Base-by-base conservation (phyloP, 92 coral and sea anemone species). In the Diadumene lineata region DNA sequence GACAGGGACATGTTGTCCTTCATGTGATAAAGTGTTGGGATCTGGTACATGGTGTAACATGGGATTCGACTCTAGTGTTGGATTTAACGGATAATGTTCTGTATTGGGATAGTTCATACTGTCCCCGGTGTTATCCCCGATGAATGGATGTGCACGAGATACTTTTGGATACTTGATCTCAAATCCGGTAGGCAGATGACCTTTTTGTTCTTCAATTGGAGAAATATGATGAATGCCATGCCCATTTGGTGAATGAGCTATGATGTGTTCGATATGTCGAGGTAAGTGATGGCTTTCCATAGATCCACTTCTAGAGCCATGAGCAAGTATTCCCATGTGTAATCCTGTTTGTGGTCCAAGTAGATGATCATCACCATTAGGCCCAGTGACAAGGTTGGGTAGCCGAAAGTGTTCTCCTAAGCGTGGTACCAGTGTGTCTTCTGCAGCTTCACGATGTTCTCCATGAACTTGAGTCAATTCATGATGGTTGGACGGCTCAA, bases 291-390 rank as follows among this genome's bases (percentile, higher is more conserved):
- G 56, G 3, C 55, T 56, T 11, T 24, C 16, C 38, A 19, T 25
- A 34, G 55, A 31, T 24, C 78, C 69, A 24, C 56, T 62, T 19
- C 33, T 43, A 17, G 78, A 68, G 31, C 51, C 78, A 23, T 17
- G 22, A 2, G 32, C 16, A 6, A 32, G 78, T 1, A 19, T 38
- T 43, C 72, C 56, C 38, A 38, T 18, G 21, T 67, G 25, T 58
- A 16, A 23, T 21, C 64, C 64, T 7, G n/a, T n/a, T n/a, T n/a
- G n/a, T n/a, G n/a, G n/a, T n/a, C n/a, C n/a, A n/a, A n/a, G n/a
- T n/a, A n/a, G n/a, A n/a, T n/a, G n/a, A n/a, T n/a, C n/a, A n/a
- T n/a, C n/a, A n/a, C n/a, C n/a, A n/a, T n/a, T n/a, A n/a, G n/a
- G n/a, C n/a, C n/a, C n/a, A n/a, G n/a, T n/a, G n/a, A n/a, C n/a